Evolutionary conservation across 2,113 vertebrate species (phyloP).

Genomic region (Hypocryptadius cinnamomeus): DNA sequence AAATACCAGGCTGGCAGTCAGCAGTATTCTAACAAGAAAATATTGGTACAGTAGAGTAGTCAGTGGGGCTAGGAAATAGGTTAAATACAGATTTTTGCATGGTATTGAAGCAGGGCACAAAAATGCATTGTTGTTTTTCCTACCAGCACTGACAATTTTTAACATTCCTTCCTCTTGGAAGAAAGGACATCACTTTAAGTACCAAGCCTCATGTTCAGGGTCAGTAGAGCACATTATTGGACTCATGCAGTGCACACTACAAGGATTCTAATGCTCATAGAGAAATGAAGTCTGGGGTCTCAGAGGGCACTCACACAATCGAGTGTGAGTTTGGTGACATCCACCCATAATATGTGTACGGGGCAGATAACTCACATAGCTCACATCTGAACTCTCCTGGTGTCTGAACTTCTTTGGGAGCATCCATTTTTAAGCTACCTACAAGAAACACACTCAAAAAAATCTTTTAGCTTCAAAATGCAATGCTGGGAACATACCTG

Average conservation of each 20-base stretch:
- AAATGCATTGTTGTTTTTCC: not conserved
- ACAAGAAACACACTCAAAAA: not conserved
- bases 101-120: not conserved
- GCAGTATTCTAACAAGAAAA: not conserved
- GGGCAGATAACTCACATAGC: constrained; percentile 73
- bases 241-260: not conserved
- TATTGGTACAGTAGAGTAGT: not conserved
- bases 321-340: constrained; percentile 78
- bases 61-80: not conserved
- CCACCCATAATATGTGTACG: constrained; percentile 76
- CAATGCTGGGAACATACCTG: not conserved
- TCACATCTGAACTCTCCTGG: constrained; percentile 75
- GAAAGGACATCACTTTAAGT: not conserved
- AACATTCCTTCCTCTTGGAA: not conserved
- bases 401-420: not conserved
- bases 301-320: constrained; percentile 74
- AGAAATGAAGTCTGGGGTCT: not conserved
- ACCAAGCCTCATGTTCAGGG: not conserved
- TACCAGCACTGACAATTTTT: not conserved
- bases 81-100: not conserved
- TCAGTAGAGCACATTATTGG: not conserved
- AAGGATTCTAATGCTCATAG: not conserved
- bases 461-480: not conserved
- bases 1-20: not conserved
- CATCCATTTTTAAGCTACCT: constrained; percentile 63